Conservation (phyloP, 1,140 invertebrate genomes). For the Dendroctonus ponderosae region DNA sequence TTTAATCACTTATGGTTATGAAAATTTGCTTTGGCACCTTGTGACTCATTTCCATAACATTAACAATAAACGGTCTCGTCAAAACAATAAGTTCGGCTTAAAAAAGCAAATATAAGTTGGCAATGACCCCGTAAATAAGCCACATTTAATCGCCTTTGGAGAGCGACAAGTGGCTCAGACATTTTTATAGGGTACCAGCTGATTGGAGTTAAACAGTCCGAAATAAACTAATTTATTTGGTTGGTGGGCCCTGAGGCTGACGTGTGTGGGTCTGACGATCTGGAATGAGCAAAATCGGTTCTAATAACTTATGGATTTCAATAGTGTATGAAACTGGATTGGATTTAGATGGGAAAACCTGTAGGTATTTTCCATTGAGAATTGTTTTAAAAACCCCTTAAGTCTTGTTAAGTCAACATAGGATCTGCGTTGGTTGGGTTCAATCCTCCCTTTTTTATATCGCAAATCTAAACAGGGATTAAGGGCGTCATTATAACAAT, state of each 20-base stretch:
- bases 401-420: too few species aligned
- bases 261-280: not conserved
- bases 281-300: too few species aligned
- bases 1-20: too few species aligned
- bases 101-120: constrained; percentile 29
- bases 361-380: too few species aligned
- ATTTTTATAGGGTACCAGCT: constrained; percentile 39
- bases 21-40: too few species aligned
- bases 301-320: too few species aligned
- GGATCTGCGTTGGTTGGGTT: too few species aligned
- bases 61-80: constrained; percentile 3
- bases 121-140: constrained; percentile 28
- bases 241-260: constrained; percentile 27
- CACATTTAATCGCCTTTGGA: constrained; percentile 24
- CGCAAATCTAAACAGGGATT: constrained; percentile 25
- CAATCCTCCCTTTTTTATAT: constrained; percentile 4
- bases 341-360: too few species aligned
- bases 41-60: too few species aligned
- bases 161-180: constrained; percentile 36
- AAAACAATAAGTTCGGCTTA: constrained; percentile 20
- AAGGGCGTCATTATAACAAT: constrained; percentile 22
- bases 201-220: constrained; percentile 39
- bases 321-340: too few species aligned
- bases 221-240: constrained; percentile 40
- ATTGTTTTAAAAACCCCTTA: too few species aligned